Evolutionary conservation across 2,797 vertebrate genomes (phyloP), one percentile per base, ranked within the genome.

Genomic region (Pitangus sulphuratus): DNA sequence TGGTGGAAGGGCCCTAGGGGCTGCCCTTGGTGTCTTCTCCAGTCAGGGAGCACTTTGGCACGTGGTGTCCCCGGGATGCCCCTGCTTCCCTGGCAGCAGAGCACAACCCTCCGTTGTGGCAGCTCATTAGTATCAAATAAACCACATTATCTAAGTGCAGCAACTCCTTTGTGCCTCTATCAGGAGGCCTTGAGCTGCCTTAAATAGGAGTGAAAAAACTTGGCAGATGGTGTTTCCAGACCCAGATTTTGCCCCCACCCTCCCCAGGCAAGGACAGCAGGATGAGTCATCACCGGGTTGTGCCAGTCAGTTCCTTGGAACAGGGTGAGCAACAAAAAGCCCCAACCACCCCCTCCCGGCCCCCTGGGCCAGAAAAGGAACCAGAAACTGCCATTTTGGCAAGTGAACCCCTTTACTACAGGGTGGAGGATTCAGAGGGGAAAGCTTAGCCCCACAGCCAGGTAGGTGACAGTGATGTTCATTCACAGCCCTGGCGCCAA

Each of bases 61-160:
- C 40, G 5, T 1, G n/a, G 26, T n/a, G 19, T 15, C 39, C 48
- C 28, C 0, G 0, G 69, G 35, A 35, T 12, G 1, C 28, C 60
- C 44, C 64, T 37, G n/a, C 42, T 81, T n/a, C 74, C 54, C 78
- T 19, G 42, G 50, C 90, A 78, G 56, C 77, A 53, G 33, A 24
- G 61, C 19, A 44, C 39, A 76, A 68, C 58, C 58, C 47, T 65
- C 4, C 6, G 56, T 53, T 6, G 21, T 64, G 81, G 54, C 77
- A 74, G 48, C 15, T 76, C 47, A 33, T 22, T 39, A 20, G 24
- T n/a, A 69, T 50, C 48, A 37, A 8, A 57, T 9, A 66, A 68
- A 66, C 24, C 40, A 68, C 48, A 8, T 8, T 3, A 28, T 2
- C 37, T 25, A 37, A 62, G 31, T 3, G 26, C 14, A 4, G 26